A percentile compares a stretch with the other conserved stretches of the same genome.
Evolutionary conservation across 2,797 vertebrate genomes (phyloP).

Genomic region (Fundulus diaphanus): DNA sequence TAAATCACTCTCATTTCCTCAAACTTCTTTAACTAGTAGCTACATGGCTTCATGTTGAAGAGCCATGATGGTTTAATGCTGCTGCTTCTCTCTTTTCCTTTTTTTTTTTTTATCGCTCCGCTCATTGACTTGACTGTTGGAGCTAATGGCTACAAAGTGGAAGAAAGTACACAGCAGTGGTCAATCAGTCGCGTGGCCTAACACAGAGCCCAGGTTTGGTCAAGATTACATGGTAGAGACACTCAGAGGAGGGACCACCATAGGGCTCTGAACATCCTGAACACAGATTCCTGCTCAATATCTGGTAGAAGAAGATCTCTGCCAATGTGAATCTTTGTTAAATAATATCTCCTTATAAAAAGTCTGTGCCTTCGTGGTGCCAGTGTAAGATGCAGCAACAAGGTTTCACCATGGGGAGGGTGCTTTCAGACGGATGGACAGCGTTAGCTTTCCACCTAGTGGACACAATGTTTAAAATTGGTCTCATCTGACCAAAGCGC

Average conservation of each 20-base stretch:
- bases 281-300: background rate
- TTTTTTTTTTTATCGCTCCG: slow-evolving; percentile 3
- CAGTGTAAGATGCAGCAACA: too few species aligned
- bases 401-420: too few species aligned
- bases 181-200: background rate
- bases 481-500: too few species aligned
- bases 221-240: background rate
- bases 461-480: too few species aligned
- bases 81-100: too few species aligned
- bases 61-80: background rate
- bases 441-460: too few species aligned
- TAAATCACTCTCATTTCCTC: too few species aligned
- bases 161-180: slow-evolving; percentile 17
- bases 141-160: slow-evolving; percentile 17
- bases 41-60: background rate
- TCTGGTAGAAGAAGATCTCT: background rate
- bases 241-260: background rate
- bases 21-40: too few species aligned
- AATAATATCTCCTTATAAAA: too few species aligned
- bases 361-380: too few species aligned
- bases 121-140: slow-evolving; percentile 2
- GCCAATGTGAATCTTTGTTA: too few species aligned
- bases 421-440: too few species aligned
- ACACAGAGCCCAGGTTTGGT: background rate
- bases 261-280: background rate